Evolutionary conservation across 2,797 vertebrate species (phyloP).

Genomic region (Myiothlypis chrysogaster): DNA sequence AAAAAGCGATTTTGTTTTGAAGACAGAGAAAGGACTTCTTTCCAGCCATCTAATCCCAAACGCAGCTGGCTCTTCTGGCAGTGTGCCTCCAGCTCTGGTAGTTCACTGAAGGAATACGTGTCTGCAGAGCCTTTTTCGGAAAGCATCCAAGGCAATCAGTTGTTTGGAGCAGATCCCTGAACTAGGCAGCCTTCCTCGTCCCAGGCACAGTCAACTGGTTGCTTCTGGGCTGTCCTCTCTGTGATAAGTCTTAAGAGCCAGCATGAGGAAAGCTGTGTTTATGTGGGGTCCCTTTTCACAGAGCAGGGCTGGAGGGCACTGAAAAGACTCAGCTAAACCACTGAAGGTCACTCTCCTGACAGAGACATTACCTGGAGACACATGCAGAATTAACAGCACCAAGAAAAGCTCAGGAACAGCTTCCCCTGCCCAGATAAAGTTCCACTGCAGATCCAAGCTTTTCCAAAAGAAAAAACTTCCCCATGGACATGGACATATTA

Average conservation of each 20-base stretch:
- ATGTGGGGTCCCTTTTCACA: not conserved
- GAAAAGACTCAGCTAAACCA: not conserved
- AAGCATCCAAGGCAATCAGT: constrained; percentile 52
- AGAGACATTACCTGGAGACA: not conserved
- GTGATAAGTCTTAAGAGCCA: not conserved
- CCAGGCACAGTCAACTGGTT: not conserved
- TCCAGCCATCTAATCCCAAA: constrained; percentile 67
- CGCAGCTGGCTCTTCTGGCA: constrained; percentile 62
- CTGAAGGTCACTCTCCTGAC: constrained; percentile 6
- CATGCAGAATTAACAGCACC: not conserved
- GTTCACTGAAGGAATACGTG: constrained; percentile 66
- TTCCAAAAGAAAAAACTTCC: not conserved
- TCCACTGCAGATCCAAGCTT: not conserved
- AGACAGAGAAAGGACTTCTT: constrained; percentile 53
- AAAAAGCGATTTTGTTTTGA: constrained; percentile 45
- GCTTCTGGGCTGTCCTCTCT: not conserved
- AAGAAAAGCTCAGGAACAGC: not conserved
- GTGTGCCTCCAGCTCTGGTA: constrained; percentile 40
- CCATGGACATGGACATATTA: not conserved
- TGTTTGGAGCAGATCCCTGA: constrained; percentile 21
- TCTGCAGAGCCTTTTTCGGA: constrained; percentile 52
- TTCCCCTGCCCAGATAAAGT: not conserved
- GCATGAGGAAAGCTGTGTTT: not conserved
- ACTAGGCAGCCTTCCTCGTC: not conserved
- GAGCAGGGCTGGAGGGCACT: not conserved